Evolutionary conservation across 2,113 vertebrate genomes (phyloP), one percentile per base, ranked within the genome.

Genomic region (Myocastor coypus): DNA sequence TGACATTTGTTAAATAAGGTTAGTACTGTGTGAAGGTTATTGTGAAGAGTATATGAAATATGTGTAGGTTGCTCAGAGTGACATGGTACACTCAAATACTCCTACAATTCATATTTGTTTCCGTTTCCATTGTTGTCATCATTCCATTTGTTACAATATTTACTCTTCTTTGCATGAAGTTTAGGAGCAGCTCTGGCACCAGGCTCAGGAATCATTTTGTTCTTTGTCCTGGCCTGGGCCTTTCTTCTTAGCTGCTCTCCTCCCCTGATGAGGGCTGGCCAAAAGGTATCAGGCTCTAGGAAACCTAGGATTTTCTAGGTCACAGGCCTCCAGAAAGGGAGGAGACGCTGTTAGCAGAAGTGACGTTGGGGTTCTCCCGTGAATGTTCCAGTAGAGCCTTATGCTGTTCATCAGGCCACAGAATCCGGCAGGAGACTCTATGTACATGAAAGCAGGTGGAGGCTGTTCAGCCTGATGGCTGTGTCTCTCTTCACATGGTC

Each of bases 301-400:
- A 16, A 77, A 75, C 40, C 30, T 85, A 16, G 52, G 34, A 13
- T 71, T 93, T 71, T 83, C 75, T 87, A 30, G 5, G 26, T 75
- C 37, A 32, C 2, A 28, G 13, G 42, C 42, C 42, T 17, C 3
- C 13, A 77, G 13, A 26, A 73, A 92, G n/a, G 59, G 14, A 64
- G 46, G 22, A 37, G 59, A 14, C 6, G 78, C 6, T 61, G 69
- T 50, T 37, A 42, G 34, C 37, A 68, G 55, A 63, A 91, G 37
- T 63, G 61, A 55, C 3, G 34, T 16, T 4, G 34, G 37, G 59
- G 59, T 34, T 84, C 16, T 37, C n/a, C 0, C 19, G 1, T 4
- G n/a, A 8, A 6, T 4, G 28, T 17, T 9, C 22, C 8, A 19
- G 12, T 46, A 13, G 37, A 46, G 7, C 0, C 3, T 13, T n/a